These are phyloP conservation scores for Panurus biarmicus DNA, from an alignment of 2,113 vertebrate genomes.

Conservation along the genomic window DNA sequence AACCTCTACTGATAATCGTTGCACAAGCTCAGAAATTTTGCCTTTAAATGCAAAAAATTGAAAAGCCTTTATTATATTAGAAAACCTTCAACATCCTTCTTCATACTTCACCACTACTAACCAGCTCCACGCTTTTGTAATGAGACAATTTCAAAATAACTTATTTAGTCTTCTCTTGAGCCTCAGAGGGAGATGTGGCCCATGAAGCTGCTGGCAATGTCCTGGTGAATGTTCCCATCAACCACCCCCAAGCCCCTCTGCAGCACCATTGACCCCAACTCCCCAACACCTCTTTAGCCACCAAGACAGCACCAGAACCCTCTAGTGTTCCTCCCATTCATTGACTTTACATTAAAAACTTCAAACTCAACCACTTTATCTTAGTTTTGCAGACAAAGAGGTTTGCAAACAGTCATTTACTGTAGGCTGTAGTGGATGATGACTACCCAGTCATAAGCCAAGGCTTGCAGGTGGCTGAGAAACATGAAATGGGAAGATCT, in stretches of 20 bases:
- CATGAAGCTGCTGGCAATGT: rapidly evolving
- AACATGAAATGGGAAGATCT: neutral
- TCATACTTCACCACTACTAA: neutral
- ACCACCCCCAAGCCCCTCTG: rapidly evolving
- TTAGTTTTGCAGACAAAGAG: neutral
- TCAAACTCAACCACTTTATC: neutral
- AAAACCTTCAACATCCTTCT: neutral
- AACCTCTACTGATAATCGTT: neutral
- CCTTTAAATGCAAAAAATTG: neutral
- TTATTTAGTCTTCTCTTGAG: neutral
- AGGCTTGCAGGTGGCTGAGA: neutral
- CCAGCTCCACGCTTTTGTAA: neutral
- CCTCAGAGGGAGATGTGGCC: neutral
- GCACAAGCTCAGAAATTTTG: neutral
- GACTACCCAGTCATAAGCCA: neutral
- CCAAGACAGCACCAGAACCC: neutral
- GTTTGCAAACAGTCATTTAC: neutral
- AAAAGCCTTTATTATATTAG: neutral
- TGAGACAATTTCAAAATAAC: neutral
- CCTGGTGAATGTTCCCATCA: neutral
- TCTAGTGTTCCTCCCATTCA: neutral
- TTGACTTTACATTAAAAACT: neutral
- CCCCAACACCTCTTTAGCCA: rapidly evolving
- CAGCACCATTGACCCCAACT: rapidly evolving
- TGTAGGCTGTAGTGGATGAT: rapidly evolving